phyloP scores from a whole-genome alignment of 2,888 invertebrate species.

The Leucophenga montana region DNA sequence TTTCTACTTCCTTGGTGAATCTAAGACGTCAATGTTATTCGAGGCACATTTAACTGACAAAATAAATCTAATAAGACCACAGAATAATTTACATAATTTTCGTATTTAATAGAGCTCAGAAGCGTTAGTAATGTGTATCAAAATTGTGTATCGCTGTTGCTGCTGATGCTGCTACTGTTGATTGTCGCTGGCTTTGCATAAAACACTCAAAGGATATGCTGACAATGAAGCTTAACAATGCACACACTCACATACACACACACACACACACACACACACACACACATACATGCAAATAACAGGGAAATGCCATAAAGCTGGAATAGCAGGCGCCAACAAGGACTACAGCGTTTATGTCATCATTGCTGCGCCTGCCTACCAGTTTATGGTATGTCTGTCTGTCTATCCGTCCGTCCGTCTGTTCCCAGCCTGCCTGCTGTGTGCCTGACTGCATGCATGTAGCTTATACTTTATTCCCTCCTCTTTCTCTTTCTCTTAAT shows the following conservation, averaged over 20 bases:
- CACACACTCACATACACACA: slow-evolving; percentile 38
- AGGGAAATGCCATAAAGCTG: slow-evolving; percentile 20
- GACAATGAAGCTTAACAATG: slow-evolving; percentile 61
- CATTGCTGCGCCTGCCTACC: slow-evolving; percentile 29
- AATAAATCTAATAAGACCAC: slow-evolving; percentile 65
- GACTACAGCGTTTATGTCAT: slow-evolving; percentile 35
- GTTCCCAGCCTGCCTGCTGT: slow-evolving; percentile 17
- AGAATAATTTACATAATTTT: slow-evolving; percentile 65
- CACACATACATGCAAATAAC: slow-evolving; percentile 29
- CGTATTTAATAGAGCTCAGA: slow-evolving; percentile 60
- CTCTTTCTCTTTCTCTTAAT: not conserved
- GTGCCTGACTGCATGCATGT: slow-evolving; percentile 29
- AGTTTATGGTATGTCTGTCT: slow-evolving; percentile 33
- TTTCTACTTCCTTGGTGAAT: no score
- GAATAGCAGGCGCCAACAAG: slow-evolving; percentile 10
- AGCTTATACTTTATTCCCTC: not conserved
- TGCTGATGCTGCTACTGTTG: slow-evolving; percentile 30
- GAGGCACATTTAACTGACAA: slow-evolving; percentile 52
- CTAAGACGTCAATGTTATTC: slow-evolving; percentile 34
- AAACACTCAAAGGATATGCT: slow-evolving; percentile 66
- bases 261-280: slow-evolving; percentile 16
- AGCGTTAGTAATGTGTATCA: not conserved
- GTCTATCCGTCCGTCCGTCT: slow-evolving; percentile 15
- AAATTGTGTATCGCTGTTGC: slow-evolving; percentile 8
- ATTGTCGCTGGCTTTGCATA: slow-evolving; percentile 40